Percentiles rank a stretch among this genome's conserved stretches.
These are phyloP conservation scores for Thinocorus orbignyianus DNA, from an alignment of 2,113 vertebrate species.

Conservation along the genomic window DNA sequence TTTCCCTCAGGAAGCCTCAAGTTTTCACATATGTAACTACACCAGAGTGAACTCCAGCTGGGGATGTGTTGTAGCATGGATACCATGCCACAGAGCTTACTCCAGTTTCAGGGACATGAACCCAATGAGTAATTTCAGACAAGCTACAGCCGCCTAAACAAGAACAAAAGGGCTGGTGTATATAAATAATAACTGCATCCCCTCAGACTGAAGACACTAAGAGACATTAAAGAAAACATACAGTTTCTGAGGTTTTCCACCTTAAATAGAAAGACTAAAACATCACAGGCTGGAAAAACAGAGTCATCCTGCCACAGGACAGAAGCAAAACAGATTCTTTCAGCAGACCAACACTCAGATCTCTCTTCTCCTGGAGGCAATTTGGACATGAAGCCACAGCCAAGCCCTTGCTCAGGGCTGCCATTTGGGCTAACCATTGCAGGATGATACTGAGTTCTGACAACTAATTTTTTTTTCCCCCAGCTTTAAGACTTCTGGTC, in stretches of 20 bases:
- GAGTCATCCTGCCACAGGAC: constrained; percentile 9
- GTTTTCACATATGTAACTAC: background rate
- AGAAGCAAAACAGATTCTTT: constrained; percentile 7
- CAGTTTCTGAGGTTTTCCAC: constrained; percentile 32
- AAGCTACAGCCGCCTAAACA: constrained; percentile 34
- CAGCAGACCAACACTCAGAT: background rate
- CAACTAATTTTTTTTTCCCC: background rate
- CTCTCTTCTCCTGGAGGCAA: background rate
- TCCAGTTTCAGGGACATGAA: background rate
- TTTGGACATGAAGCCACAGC: background rate
- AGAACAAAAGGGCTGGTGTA: constrained; percentile 27
- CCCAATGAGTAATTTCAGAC: constrained; percentile 12
- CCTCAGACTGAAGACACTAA: background rate
- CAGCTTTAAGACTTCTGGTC: background rate
- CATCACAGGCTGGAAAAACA: constrained; percentile 13
- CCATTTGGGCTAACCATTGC: background rate
- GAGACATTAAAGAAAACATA: constrained; percentile 31
- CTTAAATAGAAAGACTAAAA: constrained; percentile 48
- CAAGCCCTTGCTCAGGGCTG: background rate
- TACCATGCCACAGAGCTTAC: background rate
- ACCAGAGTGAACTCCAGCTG: rapidly evolving
- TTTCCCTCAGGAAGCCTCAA: background rate
- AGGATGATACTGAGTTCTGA: background rate
- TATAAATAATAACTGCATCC: constrained; percentile 19
- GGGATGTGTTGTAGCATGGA: background rate